Evolutionary conservation across 2,888 invertebrate genomes (phyloP), one percentile per base, ranked within the genome.

Genomic region (Tetragnatha montana): DNA sequence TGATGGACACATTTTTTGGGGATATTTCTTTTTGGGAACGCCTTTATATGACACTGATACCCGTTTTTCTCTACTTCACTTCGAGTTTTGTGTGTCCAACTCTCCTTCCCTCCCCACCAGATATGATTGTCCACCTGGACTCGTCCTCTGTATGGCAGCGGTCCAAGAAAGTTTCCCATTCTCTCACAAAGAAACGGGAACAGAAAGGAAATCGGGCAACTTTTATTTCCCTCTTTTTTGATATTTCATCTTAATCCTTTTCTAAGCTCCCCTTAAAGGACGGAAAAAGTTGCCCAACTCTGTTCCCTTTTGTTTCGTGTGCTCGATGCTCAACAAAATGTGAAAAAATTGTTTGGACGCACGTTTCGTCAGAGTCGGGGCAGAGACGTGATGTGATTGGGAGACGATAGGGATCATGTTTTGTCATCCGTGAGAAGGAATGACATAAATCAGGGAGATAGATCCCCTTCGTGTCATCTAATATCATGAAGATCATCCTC

Each of bases 81-180:
- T 50, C 71, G 51, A 78, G 47, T 79, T 74, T 71, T 79, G 71
- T 85, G 47, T 70, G 71, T 71, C 71, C 50, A 50, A 17, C 49
- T 21, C 49, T 78, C 70, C 70, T 68, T 74, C 50, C 80, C 69
- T 76, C 73, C 35, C 35, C 80, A 73, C 73, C 80, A 80, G 86
- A 86, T 86, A 80, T 86, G 86, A 86, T 86, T 86, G 86, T 86
- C 86, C 86, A 86, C 86, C 86, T 86, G 86, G 80, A 17, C 73
- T 80, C 80, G 12, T 80, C 74, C 60, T 68, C 51, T 86, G 86
- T 80, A 80, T 73, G 86, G 80, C 80, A 70, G 22, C 17, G 22
- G 83, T 80, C 86, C 86, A 86, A 79, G 22, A 86, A 86, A 86
- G 74, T 86, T 86, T 86, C 73, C 79, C 79, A 80, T 86, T 86